A percentile compares a stretch with the other conserved stretches of the same genome.
Conservation (phyloP, 2,113 vertebrate genomes). For the Melanotaenia duboulayi region DNA sequence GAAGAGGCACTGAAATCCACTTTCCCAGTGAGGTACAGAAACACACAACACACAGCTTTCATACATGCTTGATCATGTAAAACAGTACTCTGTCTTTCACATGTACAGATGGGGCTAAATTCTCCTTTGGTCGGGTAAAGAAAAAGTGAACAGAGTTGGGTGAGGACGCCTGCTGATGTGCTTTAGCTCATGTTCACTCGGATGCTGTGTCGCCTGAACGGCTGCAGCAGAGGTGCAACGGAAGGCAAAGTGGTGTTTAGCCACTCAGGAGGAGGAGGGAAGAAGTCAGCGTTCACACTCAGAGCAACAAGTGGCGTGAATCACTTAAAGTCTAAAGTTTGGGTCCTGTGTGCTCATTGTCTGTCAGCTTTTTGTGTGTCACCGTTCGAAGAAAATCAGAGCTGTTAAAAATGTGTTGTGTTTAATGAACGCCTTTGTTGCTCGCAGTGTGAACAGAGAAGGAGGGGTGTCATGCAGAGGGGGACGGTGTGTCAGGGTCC, state of each 20-base stretch:
- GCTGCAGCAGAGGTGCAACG: constrained; percentile 58
- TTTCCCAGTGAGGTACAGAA: constrained; percentile 27
- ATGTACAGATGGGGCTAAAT: constrained; percentile 20
- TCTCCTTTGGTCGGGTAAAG: constrained; percentile 56
- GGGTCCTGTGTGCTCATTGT: constrained; percentile 8
- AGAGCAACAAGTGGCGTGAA: constrained; percentile 11
- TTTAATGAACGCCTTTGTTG: constrained; percentile 3
- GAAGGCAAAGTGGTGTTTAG: constrained; percentile 75
- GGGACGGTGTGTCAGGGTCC: constrained; percentile 88
- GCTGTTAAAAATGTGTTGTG: not conserved
- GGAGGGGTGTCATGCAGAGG: constrained; percentile 80
- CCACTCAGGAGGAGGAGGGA: constrained; percentile 24
- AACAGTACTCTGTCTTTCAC: constrained; percentile 19
- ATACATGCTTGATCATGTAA: constrained; percentile 4
- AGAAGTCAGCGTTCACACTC: constrained; percentile 21
- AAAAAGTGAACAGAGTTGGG: not conserved
- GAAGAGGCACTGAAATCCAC: constrained; percentile 46
- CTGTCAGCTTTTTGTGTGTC: constrained; percentile 18
- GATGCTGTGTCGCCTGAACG: constrained; percentile 26
- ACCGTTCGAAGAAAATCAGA: not conserved
- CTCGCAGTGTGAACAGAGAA: constrained; percentile 8
- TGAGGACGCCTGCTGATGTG: constrained; percentile 33
- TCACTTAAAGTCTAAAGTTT: not conserved
- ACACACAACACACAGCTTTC: not conserved
- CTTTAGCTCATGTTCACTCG: constrained; percentile 5